Percentiles rank a stretch among this genome's conserved stretches.
phyloP scores from a whole-genome alignment of 30 jellyfish, hydroid and myxozoan species.

The Nemopilema nomurai region DNA sequence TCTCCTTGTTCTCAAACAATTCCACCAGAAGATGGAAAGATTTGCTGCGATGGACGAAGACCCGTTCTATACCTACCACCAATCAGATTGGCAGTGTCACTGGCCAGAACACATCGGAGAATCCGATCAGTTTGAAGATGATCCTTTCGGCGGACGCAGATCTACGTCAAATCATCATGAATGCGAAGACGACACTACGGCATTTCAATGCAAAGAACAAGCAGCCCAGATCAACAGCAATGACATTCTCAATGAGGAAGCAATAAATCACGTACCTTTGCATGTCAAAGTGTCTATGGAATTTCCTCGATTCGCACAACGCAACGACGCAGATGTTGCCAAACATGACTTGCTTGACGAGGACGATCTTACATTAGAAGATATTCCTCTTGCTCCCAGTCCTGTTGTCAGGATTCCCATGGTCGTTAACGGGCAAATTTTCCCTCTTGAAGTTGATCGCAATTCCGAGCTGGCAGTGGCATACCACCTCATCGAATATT shows the following conservation, averaged over 20 bases:
- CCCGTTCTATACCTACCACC: not conserved
- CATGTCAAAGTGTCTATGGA: not conserved
- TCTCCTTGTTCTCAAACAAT: not conserved
- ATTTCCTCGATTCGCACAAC: not conserved
- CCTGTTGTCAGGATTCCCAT: not conserved
- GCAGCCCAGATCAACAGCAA: not conserved
- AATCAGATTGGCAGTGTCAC: not conserved
- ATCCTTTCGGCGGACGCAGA: not conserved
- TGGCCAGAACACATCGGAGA: not conserved
- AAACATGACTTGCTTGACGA: not conserved
- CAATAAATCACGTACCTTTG: not conserved
- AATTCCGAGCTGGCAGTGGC: not conserved
- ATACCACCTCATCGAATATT: not conserved
- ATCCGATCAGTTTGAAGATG: not conserved
- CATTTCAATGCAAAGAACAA: not conserved
- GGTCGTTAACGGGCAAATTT: not conserved
- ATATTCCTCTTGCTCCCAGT: not conserved
- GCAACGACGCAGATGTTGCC: not conserved
- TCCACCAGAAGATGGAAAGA: not conserved
- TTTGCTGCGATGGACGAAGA: not conserved
- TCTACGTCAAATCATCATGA: not conserved
- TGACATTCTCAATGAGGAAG: not conserved
- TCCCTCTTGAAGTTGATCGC: not conserved
- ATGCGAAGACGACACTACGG: not conserved
- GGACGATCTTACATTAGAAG: not conserved